phyloP scores from a whole-genome alignment of 2,113 vertebrate species.

The Natator depressus region DNA sequence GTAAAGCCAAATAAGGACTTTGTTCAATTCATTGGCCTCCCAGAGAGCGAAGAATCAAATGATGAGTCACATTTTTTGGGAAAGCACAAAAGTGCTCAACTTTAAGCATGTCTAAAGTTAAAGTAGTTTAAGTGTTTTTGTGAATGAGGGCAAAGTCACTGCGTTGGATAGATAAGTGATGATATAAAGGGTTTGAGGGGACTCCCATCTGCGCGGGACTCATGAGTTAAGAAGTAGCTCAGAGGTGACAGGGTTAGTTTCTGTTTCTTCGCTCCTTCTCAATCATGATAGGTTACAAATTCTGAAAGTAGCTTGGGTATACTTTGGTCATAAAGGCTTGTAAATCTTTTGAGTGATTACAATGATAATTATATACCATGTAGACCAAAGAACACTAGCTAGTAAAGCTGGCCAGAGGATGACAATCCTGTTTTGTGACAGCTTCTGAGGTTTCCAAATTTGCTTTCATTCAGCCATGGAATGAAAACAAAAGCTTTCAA shows the following conservation, averaged over 20 bases:
- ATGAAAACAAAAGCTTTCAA: neutral
- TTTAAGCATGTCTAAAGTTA: neutral
- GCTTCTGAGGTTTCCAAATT: neutral
- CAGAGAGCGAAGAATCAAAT: neutral
- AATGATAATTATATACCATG: neutral
- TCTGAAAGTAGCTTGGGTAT: neutral
- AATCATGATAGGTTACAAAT: neutral
- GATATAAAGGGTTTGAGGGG: neutral
- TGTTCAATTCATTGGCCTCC: neutral
- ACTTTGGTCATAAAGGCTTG: neutral
- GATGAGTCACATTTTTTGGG: neutral
- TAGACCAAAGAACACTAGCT: neutral
- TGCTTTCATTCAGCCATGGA: fast-evolving
- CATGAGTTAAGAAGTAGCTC: neutral
- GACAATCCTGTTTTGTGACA: neutral
- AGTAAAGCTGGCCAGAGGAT: neutral
- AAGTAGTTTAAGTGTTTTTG: neutral
- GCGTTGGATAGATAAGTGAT: neutral
- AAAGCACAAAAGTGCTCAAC: neutral
- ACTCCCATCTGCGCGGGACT: neutral
- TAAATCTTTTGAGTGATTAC: neutral
- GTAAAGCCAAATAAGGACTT: neutral
- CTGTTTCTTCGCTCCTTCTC: neutral
- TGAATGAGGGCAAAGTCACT: neutral
- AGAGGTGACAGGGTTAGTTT: neutral